Conservation (phyloP, 2,888 invertebrate genomes). For the Archaeoteleia sp. region DNA sequence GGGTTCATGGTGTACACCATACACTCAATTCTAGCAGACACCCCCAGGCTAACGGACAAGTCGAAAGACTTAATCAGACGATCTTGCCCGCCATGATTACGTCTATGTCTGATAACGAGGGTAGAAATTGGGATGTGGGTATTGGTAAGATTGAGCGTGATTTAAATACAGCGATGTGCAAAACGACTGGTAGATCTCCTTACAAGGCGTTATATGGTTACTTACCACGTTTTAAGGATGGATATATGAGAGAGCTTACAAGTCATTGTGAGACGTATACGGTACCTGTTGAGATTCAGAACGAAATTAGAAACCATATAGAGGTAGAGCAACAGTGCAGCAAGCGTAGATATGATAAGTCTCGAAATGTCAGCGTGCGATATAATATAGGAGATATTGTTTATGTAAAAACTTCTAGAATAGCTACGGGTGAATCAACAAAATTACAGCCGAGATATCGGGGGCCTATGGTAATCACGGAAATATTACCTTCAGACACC, state of each 20-base stretch:
- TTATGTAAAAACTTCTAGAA: no score
- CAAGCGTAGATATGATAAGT: no score
- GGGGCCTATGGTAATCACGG: no score
- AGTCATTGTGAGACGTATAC: no score
- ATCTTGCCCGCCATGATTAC: constrained; percentile 17
- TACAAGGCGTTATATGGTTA: constrained; percentile 22
- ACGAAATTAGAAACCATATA: no score
- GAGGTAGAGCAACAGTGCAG: no score
- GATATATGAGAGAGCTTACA: neutral
- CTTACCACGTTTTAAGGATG: constrained; percentile 4
- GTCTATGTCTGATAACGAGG: neutral
- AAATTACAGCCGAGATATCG: no score
- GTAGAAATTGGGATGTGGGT: constrained; percentile 3
- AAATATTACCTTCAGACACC: no score
- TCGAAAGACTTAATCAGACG: constrained; percentile 14
- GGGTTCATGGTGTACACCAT: constrained; percentile 18
- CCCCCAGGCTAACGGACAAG: constrained; percentile 20
- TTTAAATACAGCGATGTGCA: constrained; percentile 9
- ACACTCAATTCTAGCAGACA: constrained; percentile 25
- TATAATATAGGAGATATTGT: no score
- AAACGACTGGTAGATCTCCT: constrained; percentile 17
- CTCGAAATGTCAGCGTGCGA: no score
- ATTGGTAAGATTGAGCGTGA: constrained; percentile 6
- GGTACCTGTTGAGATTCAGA: no score
- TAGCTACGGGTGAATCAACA: no score